Percentiles rank a stretch among this genome's conserved stretches.
These are phyloP conservation scores for Dolichomitus sp. DNA, from an alignment of 2,888 invertebrate species.

Conservation along the genomic window DNA sequence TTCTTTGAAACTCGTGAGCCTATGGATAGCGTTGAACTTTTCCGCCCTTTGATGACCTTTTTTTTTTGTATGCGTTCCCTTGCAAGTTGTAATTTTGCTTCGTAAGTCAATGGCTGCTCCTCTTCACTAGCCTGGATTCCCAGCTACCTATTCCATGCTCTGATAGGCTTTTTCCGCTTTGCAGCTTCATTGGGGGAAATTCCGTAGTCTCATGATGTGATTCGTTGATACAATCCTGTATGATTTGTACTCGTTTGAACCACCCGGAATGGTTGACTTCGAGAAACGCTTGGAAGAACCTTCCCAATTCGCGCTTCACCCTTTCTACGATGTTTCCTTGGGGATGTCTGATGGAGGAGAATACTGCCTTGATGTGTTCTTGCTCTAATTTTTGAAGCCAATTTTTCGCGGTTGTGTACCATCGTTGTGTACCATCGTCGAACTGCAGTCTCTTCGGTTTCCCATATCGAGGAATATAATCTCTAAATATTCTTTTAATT, in stretches of 20 bases:
- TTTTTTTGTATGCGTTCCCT: too few species aligned
- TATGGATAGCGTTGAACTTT: too few species aligned
- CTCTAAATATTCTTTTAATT: not conserved
- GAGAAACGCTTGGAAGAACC: not conserved
- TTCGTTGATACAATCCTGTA: not conserved
- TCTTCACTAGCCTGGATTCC: not conserved
- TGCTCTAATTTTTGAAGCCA: not conserved
- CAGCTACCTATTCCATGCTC: not conserved
- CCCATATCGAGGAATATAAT: slow-evolving; percentile 4
- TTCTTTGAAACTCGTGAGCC: too few species aligned
- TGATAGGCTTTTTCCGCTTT: not conserved
- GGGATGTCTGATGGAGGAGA: not conserved
- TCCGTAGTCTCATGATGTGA: not conserved
- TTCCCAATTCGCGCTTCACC: not conserved
- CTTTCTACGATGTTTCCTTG: not conserved
- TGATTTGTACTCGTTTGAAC: not conserved
- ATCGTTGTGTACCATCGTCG: slow-evolving; percentile 38
- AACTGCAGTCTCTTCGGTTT: slow-evolving; percentile 22
- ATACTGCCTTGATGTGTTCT: not conserved
- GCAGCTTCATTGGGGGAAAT: not conserved
- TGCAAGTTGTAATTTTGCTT: not conserved
- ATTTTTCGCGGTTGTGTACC: not conserved
- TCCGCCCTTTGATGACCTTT: too few species aligned
- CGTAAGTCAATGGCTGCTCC: too few species aligned
- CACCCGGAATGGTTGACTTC: not conserved